Conservation (phyloP, 1,140 invertebrate species). For the Musca domestica region DNA sequence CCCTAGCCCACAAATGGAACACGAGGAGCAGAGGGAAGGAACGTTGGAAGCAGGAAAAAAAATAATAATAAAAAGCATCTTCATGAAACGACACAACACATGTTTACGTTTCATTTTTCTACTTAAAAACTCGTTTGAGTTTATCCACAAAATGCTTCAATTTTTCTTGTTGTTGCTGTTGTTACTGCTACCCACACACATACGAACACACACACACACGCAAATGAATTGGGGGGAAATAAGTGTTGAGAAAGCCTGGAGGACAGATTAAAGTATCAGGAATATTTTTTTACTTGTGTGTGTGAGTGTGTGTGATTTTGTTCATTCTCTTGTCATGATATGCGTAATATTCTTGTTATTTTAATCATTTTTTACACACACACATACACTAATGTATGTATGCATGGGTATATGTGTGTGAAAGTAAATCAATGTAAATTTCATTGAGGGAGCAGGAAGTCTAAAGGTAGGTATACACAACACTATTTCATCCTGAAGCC, state of each 20-base stretch:
- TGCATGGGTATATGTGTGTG: background rate
- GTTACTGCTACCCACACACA: background rate
- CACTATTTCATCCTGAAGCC: no score
- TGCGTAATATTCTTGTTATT: no score
- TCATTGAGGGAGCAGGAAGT: no score
- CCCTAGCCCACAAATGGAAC: no score
- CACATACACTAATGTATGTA: background rate
- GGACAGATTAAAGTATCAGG: background rate
- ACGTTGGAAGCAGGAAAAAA: no score
- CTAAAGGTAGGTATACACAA: no score
- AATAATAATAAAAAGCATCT: no score
- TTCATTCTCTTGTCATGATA: no score
- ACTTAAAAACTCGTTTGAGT: conserved; percentile 16
- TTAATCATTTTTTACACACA: no score
- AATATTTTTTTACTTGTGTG: background rate
- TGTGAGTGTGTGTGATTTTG: background rate
- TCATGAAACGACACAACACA: background rate
- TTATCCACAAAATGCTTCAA: background rate
- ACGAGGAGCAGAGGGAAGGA: no score
- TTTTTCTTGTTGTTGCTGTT: background rate
- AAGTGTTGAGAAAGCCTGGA: conserved; percentile 9
- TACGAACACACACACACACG: background rate
- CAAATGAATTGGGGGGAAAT: background rate
- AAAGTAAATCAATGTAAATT: background rate
- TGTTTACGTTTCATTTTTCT: conserved; percentile 12